These are phyloP conservation scores for Magallana angulata DNA, from an alignment of 1,140 invertebrate genomes.

Conservation along the genomic window DNA sequence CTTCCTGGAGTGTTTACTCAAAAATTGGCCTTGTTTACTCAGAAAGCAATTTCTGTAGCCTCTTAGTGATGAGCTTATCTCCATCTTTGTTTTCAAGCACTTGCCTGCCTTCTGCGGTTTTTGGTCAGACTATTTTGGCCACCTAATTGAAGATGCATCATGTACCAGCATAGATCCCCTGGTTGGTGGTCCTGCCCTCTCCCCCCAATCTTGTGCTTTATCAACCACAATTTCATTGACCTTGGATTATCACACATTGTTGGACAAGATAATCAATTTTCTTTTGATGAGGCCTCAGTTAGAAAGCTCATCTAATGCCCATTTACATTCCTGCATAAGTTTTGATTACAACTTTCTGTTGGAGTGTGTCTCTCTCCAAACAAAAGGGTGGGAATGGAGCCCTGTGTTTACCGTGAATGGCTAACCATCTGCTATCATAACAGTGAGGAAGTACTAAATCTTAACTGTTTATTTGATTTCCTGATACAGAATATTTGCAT, in stretches of 20 bases:
- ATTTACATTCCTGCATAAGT: too few relatives aligned
- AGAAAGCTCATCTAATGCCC: not conserved
- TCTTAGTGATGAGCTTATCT: not conserved
- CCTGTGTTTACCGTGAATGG: not conserved
- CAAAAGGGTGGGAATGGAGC: slow-evolving; percentile 4
- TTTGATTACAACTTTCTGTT: not conserved
- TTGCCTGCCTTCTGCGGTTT: not conserved
- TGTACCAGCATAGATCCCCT: not conserved
- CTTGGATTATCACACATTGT: not conserved
- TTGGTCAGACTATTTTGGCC: not conserved
- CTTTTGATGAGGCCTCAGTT: slow-evolving; percentile 14
- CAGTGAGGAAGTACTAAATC: not conserved
- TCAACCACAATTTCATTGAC: not conserved
- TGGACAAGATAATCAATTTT: slow-evolving; percentile 14
- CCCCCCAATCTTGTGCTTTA: not conserved
- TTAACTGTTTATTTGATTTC: not conserved
- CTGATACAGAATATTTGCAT: not conserved
- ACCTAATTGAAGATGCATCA: not conserved
- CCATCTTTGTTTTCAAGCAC: not conserved
- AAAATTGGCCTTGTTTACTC: slow-evolving; percentile 31
- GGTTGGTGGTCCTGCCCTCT: not conserved
- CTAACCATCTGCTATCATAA: slow-evolving; percentile 20
- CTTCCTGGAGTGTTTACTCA: slow-evolving; percentile 24
- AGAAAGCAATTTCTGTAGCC: not conserved
- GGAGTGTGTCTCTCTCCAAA: not conserved